Percentiles rank a stretch among this genome's conserved stretches.
Conservation (phyloP, 1,140 invertebrate species). For the Cyclina sinensis region DNA sequence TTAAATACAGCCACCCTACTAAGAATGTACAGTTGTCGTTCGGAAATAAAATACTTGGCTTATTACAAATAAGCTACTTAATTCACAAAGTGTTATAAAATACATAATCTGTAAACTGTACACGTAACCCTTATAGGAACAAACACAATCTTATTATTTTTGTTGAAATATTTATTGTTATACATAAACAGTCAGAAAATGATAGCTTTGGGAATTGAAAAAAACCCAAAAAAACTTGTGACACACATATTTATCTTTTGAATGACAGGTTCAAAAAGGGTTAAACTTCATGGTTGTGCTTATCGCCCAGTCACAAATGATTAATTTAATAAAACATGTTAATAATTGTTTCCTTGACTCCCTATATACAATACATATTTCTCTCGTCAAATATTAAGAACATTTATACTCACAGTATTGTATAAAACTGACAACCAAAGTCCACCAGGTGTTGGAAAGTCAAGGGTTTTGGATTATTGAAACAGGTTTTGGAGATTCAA, state of each 20-base stretch:
- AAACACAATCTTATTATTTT: not conserved
- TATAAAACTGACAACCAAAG: not conserved
- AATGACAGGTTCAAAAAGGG: slow-evolving; percentile 11
- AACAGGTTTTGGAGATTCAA: too few relatives aligned
- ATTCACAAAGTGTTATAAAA: too few relatives aligned
- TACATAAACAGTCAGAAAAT: not conserved
- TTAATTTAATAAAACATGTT: slow-evolving; percentile 11
- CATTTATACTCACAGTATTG: slow-evolving; percentile 21
- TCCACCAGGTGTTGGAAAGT: slow-evolving; percentile 26
- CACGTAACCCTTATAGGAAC: too few relatives aligned
- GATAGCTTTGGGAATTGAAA: too few relatives aligned
- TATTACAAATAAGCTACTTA: too few relatives aligned
- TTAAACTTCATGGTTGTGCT: not conserved
- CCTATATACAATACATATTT: not conserved
- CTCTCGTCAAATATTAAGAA: slow-evolving; percentile 15
- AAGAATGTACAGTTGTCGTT: too few relatives aligned
- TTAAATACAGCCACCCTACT: too few relatives aligned
- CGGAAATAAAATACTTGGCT: too few relatives aligned
- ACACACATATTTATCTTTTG: not conserved
- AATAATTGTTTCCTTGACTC: not conserved
- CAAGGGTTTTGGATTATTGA: too few relatives aligned
- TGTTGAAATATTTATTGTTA: not conserved
- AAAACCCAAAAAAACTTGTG: not conserved
- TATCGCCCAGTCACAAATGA: slow-evolving; percentile 7
- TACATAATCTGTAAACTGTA: too few relatives aligned